Evolutionary conservation across 2,888 invertebrate species (phyloP).

Genomic region (Nomada ferruginata): DNA sequence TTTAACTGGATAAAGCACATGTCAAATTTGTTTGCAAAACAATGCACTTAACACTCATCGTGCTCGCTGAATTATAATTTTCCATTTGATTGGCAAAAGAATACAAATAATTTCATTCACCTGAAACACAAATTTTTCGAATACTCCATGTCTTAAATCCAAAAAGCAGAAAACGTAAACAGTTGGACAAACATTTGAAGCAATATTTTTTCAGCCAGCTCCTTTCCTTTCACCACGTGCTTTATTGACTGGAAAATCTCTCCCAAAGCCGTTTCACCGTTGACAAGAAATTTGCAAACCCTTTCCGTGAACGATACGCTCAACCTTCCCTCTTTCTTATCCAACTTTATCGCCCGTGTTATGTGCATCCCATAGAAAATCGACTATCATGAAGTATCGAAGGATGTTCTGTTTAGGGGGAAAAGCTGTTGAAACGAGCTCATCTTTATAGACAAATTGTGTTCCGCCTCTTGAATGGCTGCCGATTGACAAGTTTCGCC

Average conservation of each 20-base stretch:
- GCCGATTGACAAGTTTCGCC: conserved; percentile 26
- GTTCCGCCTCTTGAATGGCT: conserved; percentile 21
- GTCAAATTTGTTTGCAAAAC: no score
- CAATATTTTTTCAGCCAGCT: not conserved
- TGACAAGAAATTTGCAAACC: conserved; percentile 48
- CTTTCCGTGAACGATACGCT: not conserved
- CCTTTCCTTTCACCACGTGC: not conserved
- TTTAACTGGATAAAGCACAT: no score
- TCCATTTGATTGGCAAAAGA: not conserved
- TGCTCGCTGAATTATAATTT: no score
- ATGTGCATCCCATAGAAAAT: conserved; percentile 21
- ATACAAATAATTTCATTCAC: no score
- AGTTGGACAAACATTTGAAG: not conserved
- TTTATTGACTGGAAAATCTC: conserved; percentile 11
- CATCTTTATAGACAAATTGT: conserved; percentile 29
- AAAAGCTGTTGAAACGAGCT: conserved; percentile 9
- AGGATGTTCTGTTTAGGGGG: conserved; percentile 7
- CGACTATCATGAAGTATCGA: conserved; percentile 4
- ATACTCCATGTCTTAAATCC: not conserved
- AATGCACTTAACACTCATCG: no score
- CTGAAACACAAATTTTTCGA: no score
- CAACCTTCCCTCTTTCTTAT: not conserved
- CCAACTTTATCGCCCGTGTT: conserved; percentile 24
- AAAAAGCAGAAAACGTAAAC: not conserved
- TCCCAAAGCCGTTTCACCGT: not conserved